phyloP scores from a whole-genome alignment of 2,797 vertebrate genomes.

The Rhincodon typus region DNA sequence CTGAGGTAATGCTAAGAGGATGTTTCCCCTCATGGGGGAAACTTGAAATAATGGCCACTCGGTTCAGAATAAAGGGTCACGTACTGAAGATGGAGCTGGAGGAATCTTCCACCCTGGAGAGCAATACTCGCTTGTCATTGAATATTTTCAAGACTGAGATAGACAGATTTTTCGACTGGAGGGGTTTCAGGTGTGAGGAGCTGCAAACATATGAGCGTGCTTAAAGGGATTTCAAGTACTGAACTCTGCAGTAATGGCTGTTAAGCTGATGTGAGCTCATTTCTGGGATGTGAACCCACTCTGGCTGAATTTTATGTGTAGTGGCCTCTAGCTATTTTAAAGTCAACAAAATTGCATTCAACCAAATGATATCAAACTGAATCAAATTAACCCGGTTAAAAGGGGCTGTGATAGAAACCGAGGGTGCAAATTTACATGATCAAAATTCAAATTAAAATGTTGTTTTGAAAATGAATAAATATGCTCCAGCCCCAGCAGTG shows the following conservation, averaged over 20 bases:
- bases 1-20: not conserved
- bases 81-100: too few species aligned
- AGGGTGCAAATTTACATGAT: too few species aligned
- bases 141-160: not conserved
- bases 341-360: too few species aligned
- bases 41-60: not conserved
- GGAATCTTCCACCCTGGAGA: not conserved
- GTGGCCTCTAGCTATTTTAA: too few species aligned
- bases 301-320: not conserved
- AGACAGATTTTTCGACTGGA: not conserved
- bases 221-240: not conserved
- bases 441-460: too few species aligned
- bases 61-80: too few species aligned
- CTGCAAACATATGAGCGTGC: not conserved
- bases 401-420: too few species aligned
- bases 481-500: too few species aligned
- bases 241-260: not conserved
- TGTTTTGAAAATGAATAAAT: too few species aligned
- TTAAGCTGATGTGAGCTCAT: not conserved
- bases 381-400: too few species aligned
- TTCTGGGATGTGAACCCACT: not conserved
- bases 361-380: too few species aligned
- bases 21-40: not conserved
- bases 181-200: not conserved
- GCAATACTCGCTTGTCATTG: not conserved